Evolutionary conservation across 2,888 invertebrate genomes (phyloP).

Genomic region (Chaetogeoica ovagalla): DNA sequence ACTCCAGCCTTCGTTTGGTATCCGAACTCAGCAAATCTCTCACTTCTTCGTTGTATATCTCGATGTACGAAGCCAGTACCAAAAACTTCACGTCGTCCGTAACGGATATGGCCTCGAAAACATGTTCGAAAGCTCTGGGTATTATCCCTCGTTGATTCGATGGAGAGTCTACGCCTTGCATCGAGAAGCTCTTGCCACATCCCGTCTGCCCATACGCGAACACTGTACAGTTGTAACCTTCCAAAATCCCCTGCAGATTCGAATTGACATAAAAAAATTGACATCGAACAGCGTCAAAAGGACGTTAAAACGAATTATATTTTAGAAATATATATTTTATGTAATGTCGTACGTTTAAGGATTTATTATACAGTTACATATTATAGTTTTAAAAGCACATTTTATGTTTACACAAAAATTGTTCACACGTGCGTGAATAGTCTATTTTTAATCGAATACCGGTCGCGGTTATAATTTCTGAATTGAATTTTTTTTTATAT

Average conservation of each 20-base stretch:
- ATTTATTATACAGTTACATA: no score
- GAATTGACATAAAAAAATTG: neutral
- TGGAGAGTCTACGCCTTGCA: constrained; percentile 72
- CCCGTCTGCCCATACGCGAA: constrained; percentile 94
- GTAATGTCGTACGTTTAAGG: no score
- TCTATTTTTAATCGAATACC: no score
- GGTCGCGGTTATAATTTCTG: no score
- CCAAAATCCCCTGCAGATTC: constrained; percentile 72
- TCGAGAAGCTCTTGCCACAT: constrained; percentile 87
- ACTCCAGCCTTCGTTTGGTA: constrained; percentile 65
- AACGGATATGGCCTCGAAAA: constrained; percentile 82
- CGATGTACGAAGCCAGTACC: constrained; percentile 77
- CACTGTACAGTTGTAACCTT: constrained; percentile 90
- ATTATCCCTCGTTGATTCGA: constrained; percentile 66
- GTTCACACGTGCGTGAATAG: no score
- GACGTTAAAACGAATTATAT: no score
- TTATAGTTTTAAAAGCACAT: no score
- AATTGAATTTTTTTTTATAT: no score
- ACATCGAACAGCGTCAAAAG: no score
- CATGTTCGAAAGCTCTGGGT: constrained; percentile 81
- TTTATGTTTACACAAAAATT: no score
- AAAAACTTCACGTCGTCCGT: constrained; percentile 72
- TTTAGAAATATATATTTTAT: no score
- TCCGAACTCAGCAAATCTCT: constrained; percentile 69
- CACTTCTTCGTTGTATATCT: constrained; percentile 84